Base-by-base conservation (phyloP, 1,140 invertebrate genomes). In the Kradibia gibbosae region DNA sequence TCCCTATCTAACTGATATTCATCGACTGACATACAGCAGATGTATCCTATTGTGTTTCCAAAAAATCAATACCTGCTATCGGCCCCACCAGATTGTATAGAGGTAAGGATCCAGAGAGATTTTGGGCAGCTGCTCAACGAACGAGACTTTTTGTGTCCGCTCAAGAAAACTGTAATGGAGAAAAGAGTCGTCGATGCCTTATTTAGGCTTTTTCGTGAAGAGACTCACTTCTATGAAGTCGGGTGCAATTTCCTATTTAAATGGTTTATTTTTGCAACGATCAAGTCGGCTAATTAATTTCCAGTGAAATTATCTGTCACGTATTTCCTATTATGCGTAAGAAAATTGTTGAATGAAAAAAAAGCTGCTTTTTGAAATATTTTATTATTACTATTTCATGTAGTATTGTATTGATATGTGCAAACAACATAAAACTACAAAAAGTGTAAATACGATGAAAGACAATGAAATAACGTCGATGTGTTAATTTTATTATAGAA, bases 271-370 rank as follows among this genome's bases (percentile, higher is more conserved):
- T n/a, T 67, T n/a, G 20, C 15, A 39, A 39, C 39, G 20, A 67
- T 67, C 20, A 22, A 53, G 65, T 20, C 65, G 62, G 62, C 70
- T 70, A 70, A 78, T 78, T 78, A n/a, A 60, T 53, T 48, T 22
- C 45, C 15, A 67, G 65, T 67, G 65, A 70, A 79, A 79, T 79
- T 72, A 79, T 71, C 77, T n/a, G 77, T 71, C 72, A 72, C 34
- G 45, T 36, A 79, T 79, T 50, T 71, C 22, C 5, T 48, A 48
- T 22, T 4, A 53, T 53, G 15, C 13, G 15, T 17, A 20, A 3
- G 53, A n/a, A n/a, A n/a, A 55, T n/a, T n/a, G n/a, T n/a, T n/a
- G n/a, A n/a, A n/a, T n/a, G n/a, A n/a, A n/a, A n/a, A n/a, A n/a
- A n/a, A n/a, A n/a, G n/a, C n/a, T n/a, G n/a, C n/a, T n/a, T n/a